Evolutionary conservation across 2,888 invertebrate species (phyloP).

Genomic region (Trichopoda pennipes): DNA sequence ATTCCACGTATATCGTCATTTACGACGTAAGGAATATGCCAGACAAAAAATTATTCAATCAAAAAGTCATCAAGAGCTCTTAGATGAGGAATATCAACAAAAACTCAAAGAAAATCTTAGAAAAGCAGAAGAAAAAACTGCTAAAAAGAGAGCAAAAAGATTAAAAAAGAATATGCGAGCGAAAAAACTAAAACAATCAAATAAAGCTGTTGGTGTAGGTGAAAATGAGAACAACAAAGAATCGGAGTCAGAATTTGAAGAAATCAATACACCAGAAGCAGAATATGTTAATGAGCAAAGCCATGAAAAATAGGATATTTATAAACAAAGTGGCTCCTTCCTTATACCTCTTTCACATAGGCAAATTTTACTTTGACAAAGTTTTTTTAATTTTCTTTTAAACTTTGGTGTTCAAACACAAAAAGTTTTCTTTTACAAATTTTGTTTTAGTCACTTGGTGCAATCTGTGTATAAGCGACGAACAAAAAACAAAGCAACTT

Average conservation of each 20-base stretch:
- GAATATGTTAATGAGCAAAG: background rate
- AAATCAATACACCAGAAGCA: background rate
- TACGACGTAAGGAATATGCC: conserved; percentile 97
- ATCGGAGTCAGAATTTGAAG: conserved; percentile 10
- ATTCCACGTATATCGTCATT: conserved; percentile 98
- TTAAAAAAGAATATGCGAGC: conserved; percentile 86
- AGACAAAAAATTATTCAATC: conserved; percentile 96
- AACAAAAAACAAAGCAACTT: too few relatives aligned
- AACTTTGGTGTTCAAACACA: too few relatives aligned
- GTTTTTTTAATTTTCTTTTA: too few relatives aligned
- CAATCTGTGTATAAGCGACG: too few relatives aligned
- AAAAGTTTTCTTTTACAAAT: too few relatives aligned
- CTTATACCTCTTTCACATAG: too few relatives aligned
- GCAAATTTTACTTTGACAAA: too few relatives aligned
- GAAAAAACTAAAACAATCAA: conserved; percentile 38
- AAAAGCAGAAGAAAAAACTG: conserved; percentile 89
- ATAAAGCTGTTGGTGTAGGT: background rate
- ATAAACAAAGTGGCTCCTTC: too few relatives aligned
- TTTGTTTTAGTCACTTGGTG: too few relatives aligned
- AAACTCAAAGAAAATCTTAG: conserved; percentile 89
- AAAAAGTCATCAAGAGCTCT: conserved; percentile 89
- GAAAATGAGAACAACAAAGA: conserved; percentile 12
- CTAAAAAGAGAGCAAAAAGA: conserved; percentile 95
- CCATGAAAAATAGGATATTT: background rate
- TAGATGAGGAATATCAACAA: conserved; percentile 90